Base-by-base conservation (phyloP, 2,113 vertebrate species). In the Alligator mississippiensis region DNA sequence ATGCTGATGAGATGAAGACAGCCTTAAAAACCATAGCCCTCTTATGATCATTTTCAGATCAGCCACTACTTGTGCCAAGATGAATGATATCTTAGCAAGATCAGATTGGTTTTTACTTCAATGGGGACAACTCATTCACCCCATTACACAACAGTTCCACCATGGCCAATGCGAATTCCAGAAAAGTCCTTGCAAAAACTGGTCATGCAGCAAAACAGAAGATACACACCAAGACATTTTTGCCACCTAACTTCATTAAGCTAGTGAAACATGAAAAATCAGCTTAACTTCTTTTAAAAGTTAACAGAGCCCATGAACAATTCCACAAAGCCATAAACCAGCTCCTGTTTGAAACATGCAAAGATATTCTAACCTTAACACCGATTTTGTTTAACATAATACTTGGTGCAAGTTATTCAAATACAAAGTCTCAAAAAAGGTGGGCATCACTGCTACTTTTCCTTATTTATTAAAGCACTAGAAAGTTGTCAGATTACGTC, bases 41-140 rank as follows among this genome's bases (percentile, higher is more conserved):
- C 24, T 63, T 58, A 3, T 8, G 38, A 89, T 1, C 15, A 11
- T 79, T 11, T 6, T 75, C 57, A 66, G 3, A 63, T 25, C 0
- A 91, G 47, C 55, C 79, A 76, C 30, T 68, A 70, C 19, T 34
- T 10, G 19, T 34, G 34, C 30, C 34, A 75, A 88, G 70, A 19
- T 18, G 38, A 91, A 66, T 0, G 28, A 18, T 21, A 19, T 5
- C 0, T 0, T 47, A 11, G 22, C 8, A 85, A 22, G 21, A 68
- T 3, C 25, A 81, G 13, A 90, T 19, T 59, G 68, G 22, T 81
- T 12, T 12, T 81, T 19, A 92, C 66, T 57, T 28, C 13, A 2
- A 47, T 3, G 19, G 15, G 24, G 18, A 24, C 21, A 47, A 74
- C 47, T 34, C 70, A 74, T 47, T 47, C 68, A 38, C 11, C 70